Percentiles rank a stretch among this genome's conserved stretches.
These are phyloP conservation scores for Tetramorium simillimum DNA, from an alignment of 1,140 invertebrate species.

Conservation along the genomic window DNA sequence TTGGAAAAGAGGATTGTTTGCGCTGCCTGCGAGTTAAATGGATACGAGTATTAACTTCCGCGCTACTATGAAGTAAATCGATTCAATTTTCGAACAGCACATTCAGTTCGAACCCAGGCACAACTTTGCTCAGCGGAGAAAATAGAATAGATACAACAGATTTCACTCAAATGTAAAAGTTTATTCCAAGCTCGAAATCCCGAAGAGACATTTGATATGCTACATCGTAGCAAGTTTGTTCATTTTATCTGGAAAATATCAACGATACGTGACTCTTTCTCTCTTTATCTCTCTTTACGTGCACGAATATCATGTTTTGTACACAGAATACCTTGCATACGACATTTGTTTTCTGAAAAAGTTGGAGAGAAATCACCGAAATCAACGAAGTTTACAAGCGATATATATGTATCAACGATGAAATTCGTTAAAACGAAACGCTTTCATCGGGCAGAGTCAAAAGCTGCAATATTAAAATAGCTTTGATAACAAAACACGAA, in stretches of 20 bases:
- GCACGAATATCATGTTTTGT: background rate
- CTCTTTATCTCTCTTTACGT: background rate
- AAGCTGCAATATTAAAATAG: constrained; percentile 4
- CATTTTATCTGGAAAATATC: constrained; percentile 39
- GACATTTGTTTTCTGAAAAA: constrained; percentile 42
- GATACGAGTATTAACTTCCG: constrained; percentile 46
- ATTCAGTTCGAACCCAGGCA: constrained; percentile 8
- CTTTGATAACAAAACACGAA: background rate
- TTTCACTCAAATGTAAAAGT: constrained; percentile 46
- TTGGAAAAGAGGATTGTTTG: constrained; percentile 55
- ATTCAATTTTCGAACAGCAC: constrained; percentile 44
- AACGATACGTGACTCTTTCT: background rate
- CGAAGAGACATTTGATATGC: constrained; percentile 49
- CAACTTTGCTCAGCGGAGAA: constrained; percentile 30
- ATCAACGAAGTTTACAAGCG: constrained; percentile 8
- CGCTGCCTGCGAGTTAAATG: constrained; percentile 34
- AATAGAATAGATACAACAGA: constrained; percentile 24
- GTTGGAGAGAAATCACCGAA: constrained; percentile 33
- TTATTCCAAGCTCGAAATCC: constrained; percentile 41
- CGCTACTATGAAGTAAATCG: constrained; percentile 24
- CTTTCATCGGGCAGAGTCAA: constrained; percentile 2
- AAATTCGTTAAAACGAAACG: constrained; percentile 16
- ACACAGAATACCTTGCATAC: background rate
- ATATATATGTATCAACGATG: background rate
- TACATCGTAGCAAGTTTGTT: constrained; percentile 43